phyloP scores from a whole-genome alignment of 2,888 invertebrate genomes.

The Neoitamus cyanurus region DNA sequence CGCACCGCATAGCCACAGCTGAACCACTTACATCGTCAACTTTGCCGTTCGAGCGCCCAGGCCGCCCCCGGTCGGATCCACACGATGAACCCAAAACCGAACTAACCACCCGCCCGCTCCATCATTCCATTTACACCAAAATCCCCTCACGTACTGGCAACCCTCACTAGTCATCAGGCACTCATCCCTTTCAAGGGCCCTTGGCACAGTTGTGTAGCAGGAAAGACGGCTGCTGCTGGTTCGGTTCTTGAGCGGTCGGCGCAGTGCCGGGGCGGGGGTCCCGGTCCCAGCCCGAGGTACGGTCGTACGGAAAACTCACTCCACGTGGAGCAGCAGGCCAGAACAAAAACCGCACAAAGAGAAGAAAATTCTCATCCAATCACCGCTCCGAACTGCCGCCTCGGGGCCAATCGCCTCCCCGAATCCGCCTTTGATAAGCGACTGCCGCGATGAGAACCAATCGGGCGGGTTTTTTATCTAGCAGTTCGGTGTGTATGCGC shows the following conservation, averaged over 20 bases:
- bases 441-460: constrained; percentile 8
- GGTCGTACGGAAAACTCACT: not conserved
- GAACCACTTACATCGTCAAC: constrained; percentile 48
- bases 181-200: constrained; percentile 45
- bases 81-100: constrained; percentile 43
- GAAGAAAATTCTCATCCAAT: constrained; percentile 44
- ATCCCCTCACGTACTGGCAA: constrained; percentile 33
- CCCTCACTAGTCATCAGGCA: constrained; percentile 38
- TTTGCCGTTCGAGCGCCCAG: constrained; percentile 30
- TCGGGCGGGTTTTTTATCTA: not conserved
- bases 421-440: constrained; percentile 45
- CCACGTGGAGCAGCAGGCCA: constrained; percentile 26
- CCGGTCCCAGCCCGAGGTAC: not conserved
- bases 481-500: not conserved
- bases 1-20: constrained; percentile 40
- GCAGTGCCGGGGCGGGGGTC: not conserved
- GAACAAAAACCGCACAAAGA: constrained; percentile 37
- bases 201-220: constrained; percentile 35
- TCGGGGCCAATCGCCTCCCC: not conserved
- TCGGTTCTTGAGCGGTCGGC: not conserved
- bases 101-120: constrained; percentile 39
- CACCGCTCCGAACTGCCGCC: not conserved
- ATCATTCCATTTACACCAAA: constrained; percentile 24
- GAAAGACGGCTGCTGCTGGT: constrained; percentile 12
- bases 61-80: not conserved